These are phyloP conservation scores for Oxycera nigricornis DNA, from an alignment of 2,888 invertebrate genomes.

Conservation along the genomic window DNA sequence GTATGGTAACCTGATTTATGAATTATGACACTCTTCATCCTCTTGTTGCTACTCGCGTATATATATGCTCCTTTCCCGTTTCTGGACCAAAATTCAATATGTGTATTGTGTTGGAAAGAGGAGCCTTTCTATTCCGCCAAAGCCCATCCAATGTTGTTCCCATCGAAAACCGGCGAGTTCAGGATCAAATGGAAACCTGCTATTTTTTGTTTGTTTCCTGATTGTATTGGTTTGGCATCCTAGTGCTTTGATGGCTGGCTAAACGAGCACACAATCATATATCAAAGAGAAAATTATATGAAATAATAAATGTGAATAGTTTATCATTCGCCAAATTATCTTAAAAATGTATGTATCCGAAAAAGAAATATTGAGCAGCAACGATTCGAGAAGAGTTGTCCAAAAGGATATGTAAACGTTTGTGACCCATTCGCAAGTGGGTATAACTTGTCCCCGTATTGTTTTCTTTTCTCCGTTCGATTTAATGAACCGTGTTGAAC, in stretches of 20 bases:
- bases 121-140: too few relatives aligned
- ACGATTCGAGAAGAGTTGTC: too few relatives aligned
- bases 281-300: constrained; percentile 12
- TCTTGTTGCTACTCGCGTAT: too few relatives aligned
- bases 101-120: not conserved
- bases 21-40: not conserved
- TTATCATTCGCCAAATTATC: not conserved
- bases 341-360: not conserved
- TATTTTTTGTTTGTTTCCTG: not conserved
- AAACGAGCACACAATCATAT: not conserved
- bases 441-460: too few relatives aligned
- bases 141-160: not conserved
- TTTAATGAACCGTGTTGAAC: too few relatives aligned
- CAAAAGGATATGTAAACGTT: not conserved
- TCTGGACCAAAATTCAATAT: too few relatives aligned
- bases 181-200: not conserved
- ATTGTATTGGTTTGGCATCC: not conserved
- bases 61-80: too few relatives aligned
- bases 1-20: constrained; percentile 2
- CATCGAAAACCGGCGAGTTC: not conserved
- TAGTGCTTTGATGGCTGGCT: not conserved
- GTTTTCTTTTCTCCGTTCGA: too few relatives aligned
- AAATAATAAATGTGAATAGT: not conserved
- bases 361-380: too few relatives aligned
- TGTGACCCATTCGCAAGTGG: too few relatives aligned